Base-by-base conservation (phyloP, 2,888 invertebrate genomes). In the Aphelenchoides bicaudatus region DNA sequence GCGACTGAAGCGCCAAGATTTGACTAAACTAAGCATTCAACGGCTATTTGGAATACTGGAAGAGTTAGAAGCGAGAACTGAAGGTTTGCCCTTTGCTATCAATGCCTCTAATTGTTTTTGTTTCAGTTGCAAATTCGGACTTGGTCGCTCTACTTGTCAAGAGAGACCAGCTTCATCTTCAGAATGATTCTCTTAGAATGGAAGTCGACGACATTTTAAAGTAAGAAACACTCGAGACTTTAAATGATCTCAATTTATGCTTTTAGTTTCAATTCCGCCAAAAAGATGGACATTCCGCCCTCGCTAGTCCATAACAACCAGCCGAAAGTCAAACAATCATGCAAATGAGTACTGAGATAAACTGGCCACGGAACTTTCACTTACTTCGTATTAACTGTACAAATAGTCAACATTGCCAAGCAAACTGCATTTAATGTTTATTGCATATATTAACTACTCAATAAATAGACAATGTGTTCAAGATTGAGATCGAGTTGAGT, bases 131-230 rank as follows among this genome's bases (percentile, higher is more conserved):
- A 16, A 51, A 28, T 39, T 38, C 19, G 1, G 52, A 51, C 25
- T 23, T 51, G 8, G 52, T 51, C n/a, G 47, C 19, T 1, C 38
- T 51, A 19, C 3, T 51, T 1, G 39, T 51, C 23, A 51, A 51
- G 39, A 34, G 52, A 13, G 52, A 51, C 49, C 39, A 51, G 28
- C 10, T 23, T 2, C 37, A 46, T 39, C 13, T 51, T n/a, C 38
- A 51, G 37, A 51, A 51, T 23, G 52, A 51, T 19, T 37, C 52
- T n/a, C 25, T 51, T 13, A 34, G 37, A 51, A 2, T 51, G 52
- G 52, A 51, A 23, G 30, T 51, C 37, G 52, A 51, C 1, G 52
- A 51, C 3, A 16, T 51, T 2, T 6, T 51, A 16, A 37, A 34
- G 52, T 34, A 38, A 21, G 52, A 19, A n/a, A 34, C 34, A 10